Evolutionary conservation across 2,797 vertebrate species (phyloP).

Genomic region (Danio tinwini): DNA sequence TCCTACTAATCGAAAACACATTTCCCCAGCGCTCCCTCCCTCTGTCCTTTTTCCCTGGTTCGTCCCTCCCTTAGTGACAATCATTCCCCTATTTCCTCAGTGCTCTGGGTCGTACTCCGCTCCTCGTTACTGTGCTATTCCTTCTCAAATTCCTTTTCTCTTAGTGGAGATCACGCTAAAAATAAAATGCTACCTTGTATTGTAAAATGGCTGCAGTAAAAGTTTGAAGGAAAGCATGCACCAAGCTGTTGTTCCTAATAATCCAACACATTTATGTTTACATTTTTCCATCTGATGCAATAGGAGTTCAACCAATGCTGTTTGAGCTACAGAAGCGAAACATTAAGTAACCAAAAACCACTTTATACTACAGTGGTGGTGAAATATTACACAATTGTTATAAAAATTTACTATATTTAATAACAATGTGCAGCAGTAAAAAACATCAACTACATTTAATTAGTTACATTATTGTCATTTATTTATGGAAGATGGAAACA

Average conservation of each 20-base stretch:
- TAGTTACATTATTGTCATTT: neutral
- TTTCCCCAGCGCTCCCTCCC: constrained; percentile 65
- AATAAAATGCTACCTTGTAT: constrained; percentile 62
- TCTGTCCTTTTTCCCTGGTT: constrained; percentile 62
- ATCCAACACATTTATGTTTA: neutral
- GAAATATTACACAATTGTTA: neutral
- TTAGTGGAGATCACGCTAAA: constrained; percentile 64
- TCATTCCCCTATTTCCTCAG: constrained; percentile 72
- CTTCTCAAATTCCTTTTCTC: constrained; percentile 53
- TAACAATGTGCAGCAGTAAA: neutral
- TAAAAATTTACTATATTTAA: too few species aligned
- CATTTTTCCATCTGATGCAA: constrained; percentile 5
- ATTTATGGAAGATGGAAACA: neutral
- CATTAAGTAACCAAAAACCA: neutral
- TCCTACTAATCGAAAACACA: constrained; percentile 81
- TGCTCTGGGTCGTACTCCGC: constrained; percentile 54
- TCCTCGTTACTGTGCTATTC: constrained; percentile 49
- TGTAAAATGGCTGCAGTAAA: constrained; percentile 58
- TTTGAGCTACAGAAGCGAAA: neutral
- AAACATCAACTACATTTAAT: neutral
- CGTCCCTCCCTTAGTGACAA: constrained; percentile 72
- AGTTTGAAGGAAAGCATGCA: constrained; percentile 56
- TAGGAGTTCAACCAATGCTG: neutral
- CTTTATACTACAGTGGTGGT: neutral
- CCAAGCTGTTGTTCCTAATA: neutral